phyloP scores from a whole-genome alignment of 2,797 vertebrate species.

The Heliangelus exortis region DNA sequence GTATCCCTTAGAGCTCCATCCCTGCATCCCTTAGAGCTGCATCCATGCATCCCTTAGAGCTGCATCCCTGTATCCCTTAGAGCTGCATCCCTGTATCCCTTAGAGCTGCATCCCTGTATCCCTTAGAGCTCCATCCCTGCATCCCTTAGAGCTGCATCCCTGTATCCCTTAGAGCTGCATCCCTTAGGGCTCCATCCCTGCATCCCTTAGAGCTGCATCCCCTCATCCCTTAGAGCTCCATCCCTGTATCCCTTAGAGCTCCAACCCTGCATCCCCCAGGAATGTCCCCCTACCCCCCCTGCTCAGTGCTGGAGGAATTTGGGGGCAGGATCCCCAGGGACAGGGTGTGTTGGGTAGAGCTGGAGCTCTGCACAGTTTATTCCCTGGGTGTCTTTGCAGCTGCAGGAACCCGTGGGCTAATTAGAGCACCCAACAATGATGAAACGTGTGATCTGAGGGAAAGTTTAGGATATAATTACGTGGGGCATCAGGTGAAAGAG shows the following conservation, averaged over 20 bases:
- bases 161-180: not conserved
- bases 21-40: not conserved
- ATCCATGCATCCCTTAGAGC: no score
- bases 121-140: no score
- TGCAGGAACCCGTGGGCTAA: not conserved
- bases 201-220: no score
- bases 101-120: not conserved
- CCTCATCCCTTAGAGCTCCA: fast-evolving
- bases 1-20: not conserved
- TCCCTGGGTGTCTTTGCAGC: not conserved
- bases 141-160: no score
- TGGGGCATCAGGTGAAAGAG: not conserved
- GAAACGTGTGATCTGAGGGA: not conserved
- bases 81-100: no score
- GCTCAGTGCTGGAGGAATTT: not conserved
- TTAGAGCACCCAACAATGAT: not conserved
- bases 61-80: no score
- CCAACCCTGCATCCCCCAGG: no score
- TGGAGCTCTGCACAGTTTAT: not conserved
- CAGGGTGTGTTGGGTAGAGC: not conserved
- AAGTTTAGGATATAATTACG: conserved; percentile 1
- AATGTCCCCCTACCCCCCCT: fast-evolving
- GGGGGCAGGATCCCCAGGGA: not conserved
- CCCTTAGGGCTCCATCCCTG: no score
- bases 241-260: not conserved